phyloP scores from a whole-genome alignment of 2,113 vertebrate species.

The Propithecus coquereli region DNA sequence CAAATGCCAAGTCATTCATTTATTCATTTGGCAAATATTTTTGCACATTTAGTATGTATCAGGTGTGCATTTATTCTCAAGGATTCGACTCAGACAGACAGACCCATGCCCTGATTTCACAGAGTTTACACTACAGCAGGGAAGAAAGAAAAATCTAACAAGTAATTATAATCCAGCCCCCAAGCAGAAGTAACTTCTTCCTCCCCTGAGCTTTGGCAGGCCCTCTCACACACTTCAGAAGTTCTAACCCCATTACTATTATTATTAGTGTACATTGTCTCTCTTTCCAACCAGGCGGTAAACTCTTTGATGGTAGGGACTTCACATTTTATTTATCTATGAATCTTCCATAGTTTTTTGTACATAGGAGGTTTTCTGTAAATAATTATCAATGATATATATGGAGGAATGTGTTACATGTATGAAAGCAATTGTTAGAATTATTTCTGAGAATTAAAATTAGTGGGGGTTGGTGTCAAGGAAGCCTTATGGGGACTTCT shows the following conservation, averaged over 20 bases:
- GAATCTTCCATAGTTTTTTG: not conserved
- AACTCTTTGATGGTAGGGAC: not conserved
- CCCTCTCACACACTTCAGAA: not conserved
- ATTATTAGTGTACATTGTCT: not conserved
- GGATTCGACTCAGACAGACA: not conserved
- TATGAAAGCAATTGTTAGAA: not conserved
- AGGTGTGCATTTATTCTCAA: not conserved
- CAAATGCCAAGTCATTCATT: not conserved
- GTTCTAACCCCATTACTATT: not conserved
- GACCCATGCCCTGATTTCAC: not conserved
- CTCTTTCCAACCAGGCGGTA: not conserved
- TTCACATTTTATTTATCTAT: not conserved
- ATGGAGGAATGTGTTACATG: not conserved
- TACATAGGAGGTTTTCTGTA: not conserved
- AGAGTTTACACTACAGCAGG: not conserved
- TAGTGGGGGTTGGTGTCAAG: not conserved
- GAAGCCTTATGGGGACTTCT: not conserved
- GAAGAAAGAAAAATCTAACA: not conserved
- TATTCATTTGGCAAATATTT: not conserved
- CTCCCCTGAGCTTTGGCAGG: not conserved
- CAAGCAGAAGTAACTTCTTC: not conserved
- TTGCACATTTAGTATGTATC: not conserved
- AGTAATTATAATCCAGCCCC: not conserved
- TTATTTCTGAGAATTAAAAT: constrained; percentile 27
- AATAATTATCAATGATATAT: not conserved